Evolutionary conservation across 2,888 invertebrate species (phyloP).

Genomic region (Tillus elongatus): DNA sequence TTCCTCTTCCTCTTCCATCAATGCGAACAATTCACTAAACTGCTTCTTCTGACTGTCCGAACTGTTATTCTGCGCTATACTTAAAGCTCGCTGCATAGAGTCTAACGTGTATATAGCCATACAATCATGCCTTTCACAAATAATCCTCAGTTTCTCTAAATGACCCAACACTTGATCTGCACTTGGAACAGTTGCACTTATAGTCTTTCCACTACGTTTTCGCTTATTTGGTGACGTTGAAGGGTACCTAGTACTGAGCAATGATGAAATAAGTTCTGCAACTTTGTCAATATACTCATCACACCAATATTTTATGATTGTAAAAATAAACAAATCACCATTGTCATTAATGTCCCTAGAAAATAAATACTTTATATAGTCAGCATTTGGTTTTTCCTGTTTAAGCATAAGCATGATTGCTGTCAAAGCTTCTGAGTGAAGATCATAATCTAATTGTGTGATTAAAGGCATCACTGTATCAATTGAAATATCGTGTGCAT

Average conservation of each 20-base stretch:
- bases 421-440: conserved; percentile 87
- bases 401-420: conserved; percentile 84
- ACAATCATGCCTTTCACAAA: conserved; percentile 59
- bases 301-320: conserved; percentile 89
- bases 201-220: conserved; percentile 69
- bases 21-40: conserved; percentile 80
- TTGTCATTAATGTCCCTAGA: conserved; percentile 50
- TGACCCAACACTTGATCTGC: conserved; percentile 85
- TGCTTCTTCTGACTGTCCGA: conserved; percentile 84
- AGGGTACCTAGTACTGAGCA: conserved; percentile 74
- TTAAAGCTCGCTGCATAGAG: conserved; percentile 83
- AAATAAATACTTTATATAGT: conserved; percentile 75
- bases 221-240: conserved; percentile 84
- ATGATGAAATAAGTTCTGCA: conserved; percentile 67
- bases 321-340: conserved; percentile 81
- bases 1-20: conserved; percentile 82
- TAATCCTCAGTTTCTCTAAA: conserved; percentile 78
- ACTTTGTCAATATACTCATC: conserved; percentile 84
- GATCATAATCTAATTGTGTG: conserved; percentile 69
- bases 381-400: conserved; percentile 82
- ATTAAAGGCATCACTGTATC: conserved; percentile 75
- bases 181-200: conserved; percentile 60
- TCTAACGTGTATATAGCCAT: conserved; percentile 80
- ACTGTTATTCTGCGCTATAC: conserved; percentile 78
- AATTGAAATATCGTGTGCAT: conserved; percentile 89